Percentiles rank a stretch among this genome's conserved stretches.
phyloP scores from a whole-genome alignment of 2,113 vertebrate genomes.

The Oreochromis niloticus region DNA sequence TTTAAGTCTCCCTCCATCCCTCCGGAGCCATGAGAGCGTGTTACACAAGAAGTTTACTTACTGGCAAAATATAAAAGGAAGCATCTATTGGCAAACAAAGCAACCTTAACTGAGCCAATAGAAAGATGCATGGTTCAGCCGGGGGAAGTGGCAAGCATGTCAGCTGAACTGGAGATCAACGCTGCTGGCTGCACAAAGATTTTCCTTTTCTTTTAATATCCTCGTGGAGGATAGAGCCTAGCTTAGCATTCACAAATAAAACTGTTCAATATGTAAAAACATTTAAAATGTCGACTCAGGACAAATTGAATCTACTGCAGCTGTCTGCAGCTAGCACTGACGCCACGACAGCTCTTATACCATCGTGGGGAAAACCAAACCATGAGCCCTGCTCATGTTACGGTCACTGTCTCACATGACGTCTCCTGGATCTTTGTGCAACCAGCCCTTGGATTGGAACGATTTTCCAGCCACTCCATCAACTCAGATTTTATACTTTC shows the following conservation, averaged over 20 bases:
- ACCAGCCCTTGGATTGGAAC: not conserved
- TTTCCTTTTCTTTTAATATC: not conserved
- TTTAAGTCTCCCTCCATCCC: not conserved
- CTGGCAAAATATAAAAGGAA: not conserved
- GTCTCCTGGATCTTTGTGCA: not conserved
- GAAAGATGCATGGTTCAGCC: constrained; percentile 71
- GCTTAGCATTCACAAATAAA: not conserved
- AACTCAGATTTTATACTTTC: not conserved
- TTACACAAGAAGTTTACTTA: not conserved
- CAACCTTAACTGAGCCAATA: constrained; percentile 73
- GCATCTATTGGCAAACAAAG: not conserved
- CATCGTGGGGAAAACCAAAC: not conserved
- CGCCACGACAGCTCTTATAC: not conserved
- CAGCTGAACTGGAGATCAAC: not conserved
- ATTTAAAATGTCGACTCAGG: not conserved
- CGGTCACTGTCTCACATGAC: not conserved
- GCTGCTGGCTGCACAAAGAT: not conserved
- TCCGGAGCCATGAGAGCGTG: not conserved
- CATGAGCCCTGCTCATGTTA: not conserved
- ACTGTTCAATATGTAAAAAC: not conserved
- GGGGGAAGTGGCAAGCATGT: not conserved
- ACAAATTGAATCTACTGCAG: not conserved
- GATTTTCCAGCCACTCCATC: not conserved
- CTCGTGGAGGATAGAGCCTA: not conserved
- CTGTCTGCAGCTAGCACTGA: not conserved